Evolutionary conservation across 2,113 vertebrate genomes (phyloP), one percentile per base, ranked within the genome.

Genomic region (Taxidea taxus): DNA sequence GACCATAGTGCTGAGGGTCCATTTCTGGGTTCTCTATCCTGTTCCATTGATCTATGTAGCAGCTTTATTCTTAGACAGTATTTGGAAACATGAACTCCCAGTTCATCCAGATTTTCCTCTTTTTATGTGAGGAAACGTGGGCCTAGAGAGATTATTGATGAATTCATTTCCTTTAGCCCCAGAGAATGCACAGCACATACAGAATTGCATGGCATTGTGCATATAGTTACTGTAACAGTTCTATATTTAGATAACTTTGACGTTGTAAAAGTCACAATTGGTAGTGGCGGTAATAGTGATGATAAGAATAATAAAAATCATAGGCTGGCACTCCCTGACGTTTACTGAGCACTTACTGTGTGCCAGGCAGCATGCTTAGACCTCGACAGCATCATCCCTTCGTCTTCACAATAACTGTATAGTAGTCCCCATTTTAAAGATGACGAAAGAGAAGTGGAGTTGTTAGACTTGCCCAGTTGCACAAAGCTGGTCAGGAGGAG

Each of bases 401-500:
- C 42, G 37, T 23, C 54, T 54, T 49, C 60, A 37, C 1, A 4
- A 0, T 60, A 5, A 11, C 47, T 6, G 0, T 75, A 0, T 75
- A 0, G 42, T 11, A 29, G 6, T 64, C 56, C n/a, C 42, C n/a
- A 56, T 34, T 83, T 78, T 83, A 37, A 31, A 68, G 25, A 37
- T 3, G 15, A 39, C 16, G 37, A 77, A 44, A 37, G 16, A 31
- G 54, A 39, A 29, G 27, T 44, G 10, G 2, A 44, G 23, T 87
- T 9, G 14, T 60, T 66, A 49, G 25, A 12, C 42, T 62, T 49
- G 47, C 9, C 60, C 47, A 2, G 13, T 34, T 11, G 13, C 23
- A 3, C 34, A 21, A 2, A 75, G 27, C 72, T 25, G n/a, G 6
- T 58, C 60, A 42, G 44, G 4, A 11, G n/a, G 42, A 39, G n/a